Evolutionary conservation across 2,888 invertebrate genomes (phyloP).

Genomic region (Margaritifera margaritifera): DNA sequence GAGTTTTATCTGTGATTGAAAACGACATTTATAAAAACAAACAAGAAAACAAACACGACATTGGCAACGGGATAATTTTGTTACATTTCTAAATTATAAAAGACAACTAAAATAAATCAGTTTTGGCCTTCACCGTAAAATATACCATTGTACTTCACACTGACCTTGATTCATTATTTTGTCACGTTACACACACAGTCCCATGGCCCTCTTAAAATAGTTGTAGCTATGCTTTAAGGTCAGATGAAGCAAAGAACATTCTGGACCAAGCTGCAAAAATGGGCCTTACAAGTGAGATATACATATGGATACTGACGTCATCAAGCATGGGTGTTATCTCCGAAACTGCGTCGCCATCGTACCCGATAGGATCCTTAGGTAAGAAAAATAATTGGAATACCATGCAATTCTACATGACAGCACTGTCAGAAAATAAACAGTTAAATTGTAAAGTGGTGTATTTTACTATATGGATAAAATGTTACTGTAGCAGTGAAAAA

Average conservation of each 20-base stretch:
- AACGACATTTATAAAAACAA: no score
- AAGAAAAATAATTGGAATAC: slow-evolving; percentile 8
- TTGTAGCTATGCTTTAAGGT: slow-evolving; percentile 26
- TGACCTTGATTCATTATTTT: no score
- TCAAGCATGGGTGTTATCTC: slow-evolving; percentile 24
- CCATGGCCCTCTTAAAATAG: not conserved
- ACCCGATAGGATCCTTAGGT: slow-evolving; percentile 46
- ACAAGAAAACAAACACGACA: no score
- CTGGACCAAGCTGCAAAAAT: slow-evolving; percentile 48
- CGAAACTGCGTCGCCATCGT: slow-evolving; percentile 12
- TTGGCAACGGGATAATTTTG: no score
- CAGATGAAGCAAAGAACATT: slow-evolving; percentile 48
- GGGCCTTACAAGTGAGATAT: slow-evolving; percentile 51
- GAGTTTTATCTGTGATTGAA: no score
- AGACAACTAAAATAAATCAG: no score
- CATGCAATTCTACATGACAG: slow-evolving; percentile 2
- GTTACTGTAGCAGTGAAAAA: no score
- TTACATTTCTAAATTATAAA: no score
- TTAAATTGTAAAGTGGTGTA: not conserved
- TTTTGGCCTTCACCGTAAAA: no score
- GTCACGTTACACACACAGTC: no score
- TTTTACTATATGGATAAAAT: not conserved
- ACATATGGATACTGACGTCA: slow-evolving; percentile 62
- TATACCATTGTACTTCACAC: no score
- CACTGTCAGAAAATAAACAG: not conserved